These are phyloP conservation scores for Vanessa atalanta DNA, from an alignment of 1,140 invertebrate species.

Conservation along the genomic window DNA sequence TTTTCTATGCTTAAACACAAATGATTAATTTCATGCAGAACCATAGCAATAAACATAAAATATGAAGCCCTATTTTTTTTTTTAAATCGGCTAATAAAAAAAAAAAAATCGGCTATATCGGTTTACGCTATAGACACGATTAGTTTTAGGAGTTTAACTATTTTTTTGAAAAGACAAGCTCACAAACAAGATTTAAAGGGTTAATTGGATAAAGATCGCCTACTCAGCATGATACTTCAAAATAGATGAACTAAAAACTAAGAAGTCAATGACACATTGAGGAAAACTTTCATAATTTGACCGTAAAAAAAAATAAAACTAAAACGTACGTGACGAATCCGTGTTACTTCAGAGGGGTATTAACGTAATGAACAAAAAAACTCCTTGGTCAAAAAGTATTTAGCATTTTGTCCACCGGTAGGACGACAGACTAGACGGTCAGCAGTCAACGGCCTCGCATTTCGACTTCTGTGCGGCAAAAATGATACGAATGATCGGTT, in stretches of 20 bases:
- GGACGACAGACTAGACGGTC: background rate
- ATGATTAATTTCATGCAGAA: too few species aligned
- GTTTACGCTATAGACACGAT: background rate
- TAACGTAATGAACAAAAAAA: constrained; percentile 42
- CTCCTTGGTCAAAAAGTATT: constrained; percentile 34
- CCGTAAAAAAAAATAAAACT: constrained; percentile 58
- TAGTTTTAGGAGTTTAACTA: background rate
- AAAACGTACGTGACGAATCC: constrained; percentile 66
- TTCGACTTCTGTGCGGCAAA: constrained; percentile 15
- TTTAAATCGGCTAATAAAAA: too few species aligned
- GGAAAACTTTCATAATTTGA: constrained; percentile 61
- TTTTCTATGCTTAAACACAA: too few species aligned
- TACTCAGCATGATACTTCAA: constrained; percentile 39
- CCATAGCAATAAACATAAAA: too few species aligned
- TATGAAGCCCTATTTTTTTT: too few species aligned
- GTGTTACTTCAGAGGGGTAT: constrained; percentile 49
- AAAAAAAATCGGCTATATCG: too few species aligned
- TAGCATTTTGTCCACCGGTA: background rate
- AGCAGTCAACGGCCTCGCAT: constrained; percentile 40
- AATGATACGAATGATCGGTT: constrained; percentile 16
- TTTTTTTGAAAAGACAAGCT: background rate
- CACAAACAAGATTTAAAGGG: constrained; percentile 23
- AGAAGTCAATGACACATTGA: constrained; percentile 67
- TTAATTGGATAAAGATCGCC: constrained; percentile 33
- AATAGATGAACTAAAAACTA: constrained; percentile 41